Evolutionary conservation across 2,888 invertebrate species (phyloP), one percentile per base, ranked within the genome.

Genomic region (Latrodectus hesperus): DNA sequence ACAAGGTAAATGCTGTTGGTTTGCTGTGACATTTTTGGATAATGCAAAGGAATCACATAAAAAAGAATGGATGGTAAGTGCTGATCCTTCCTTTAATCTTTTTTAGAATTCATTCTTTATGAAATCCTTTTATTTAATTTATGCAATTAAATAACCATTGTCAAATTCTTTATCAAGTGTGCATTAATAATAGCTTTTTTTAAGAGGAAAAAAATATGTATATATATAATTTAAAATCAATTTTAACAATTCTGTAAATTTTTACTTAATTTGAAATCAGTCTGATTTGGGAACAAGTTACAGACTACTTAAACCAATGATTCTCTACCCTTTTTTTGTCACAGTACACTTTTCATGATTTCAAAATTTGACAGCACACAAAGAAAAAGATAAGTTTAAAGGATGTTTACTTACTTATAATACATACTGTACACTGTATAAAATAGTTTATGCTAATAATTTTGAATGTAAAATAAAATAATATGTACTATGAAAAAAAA

Each of bases 1-100:
- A 93, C 98, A 98, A 90, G 98, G 98, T 55, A 99, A 99, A 93
- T 99, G 99, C 93, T 95, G 97, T 0, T 99, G 99, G 99, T 93
- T 98, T 55, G 95, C 96, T 1, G 96, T 98, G 0, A 96, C 96
- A 0, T 98, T 98, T 12, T 93, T 98, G 89, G 96, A 97, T 92
- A 94, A 96, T 81, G 96, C 95, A 0, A 94, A 94, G 72, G 93
- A 94, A 0, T 93, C 94, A 8, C 97, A 97, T 91, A 94, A 94
- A 90, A 94, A 95, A 91, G 93, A 96, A 52, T 94, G 97, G 93
- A 94, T 95, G 91, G 94, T 94, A 90, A 89, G 90, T 88, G 38
- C 38, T 38, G 6, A 38, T 38, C 4, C 38, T 38, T 22, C 53
- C 14, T 60, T 71, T 17, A 71, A 51, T 60, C 51, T 52, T 71